Evolutionary conservation across 2,797 vertebrate species (phyloP).

Genomic region (Phataginus tricuspis): DNA sequence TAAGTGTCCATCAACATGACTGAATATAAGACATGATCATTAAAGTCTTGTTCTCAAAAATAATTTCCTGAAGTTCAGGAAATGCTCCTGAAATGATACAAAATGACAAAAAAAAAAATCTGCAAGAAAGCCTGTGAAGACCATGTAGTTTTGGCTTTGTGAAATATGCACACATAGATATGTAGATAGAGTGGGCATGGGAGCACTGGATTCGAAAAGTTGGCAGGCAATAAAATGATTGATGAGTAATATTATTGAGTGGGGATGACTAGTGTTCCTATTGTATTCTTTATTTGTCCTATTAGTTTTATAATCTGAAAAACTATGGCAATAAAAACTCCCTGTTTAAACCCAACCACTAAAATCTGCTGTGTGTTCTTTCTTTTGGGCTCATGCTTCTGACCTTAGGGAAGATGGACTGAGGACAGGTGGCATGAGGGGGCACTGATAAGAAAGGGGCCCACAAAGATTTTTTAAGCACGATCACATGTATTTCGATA

Average conservation of each 20-base stretch:
- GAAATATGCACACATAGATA: not conserved
- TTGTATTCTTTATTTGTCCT: not conserved
- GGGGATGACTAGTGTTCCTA: not conserved
- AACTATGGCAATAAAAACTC: fast-evolving
- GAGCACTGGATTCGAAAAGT: fast-evolving
- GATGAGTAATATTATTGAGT: fast-evolving
- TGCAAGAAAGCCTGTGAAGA: not conserved
- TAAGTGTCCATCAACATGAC: not conserved
- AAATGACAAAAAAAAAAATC: not conserved
- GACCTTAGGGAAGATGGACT: fast-evolving
- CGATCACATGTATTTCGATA: fast-evolving
- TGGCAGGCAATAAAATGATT: fast-evolving
- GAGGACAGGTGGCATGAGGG: fast-evolving
- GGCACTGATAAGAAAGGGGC: no score
- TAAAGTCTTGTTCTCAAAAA: not conserved
- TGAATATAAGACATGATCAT: not conserved
- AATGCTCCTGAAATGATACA: not conserved
- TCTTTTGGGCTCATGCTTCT: fast-evolving
- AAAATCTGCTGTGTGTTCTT: fast-evolving
- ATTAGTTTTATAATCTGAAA: not conserved
- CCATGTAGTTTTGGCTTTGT: not conserved
- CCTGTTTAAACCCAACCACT: no score
- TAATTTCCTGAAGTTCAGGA: not conserved
- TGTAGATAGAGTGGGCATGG: no score
- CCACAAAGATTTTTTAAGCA: fast-evolving